Percentiles rank a stretch among this genome's conserved stretches.
Conservation (phyloP, 2,113 vertebrate species). For the Arizona elegans region DNA sequence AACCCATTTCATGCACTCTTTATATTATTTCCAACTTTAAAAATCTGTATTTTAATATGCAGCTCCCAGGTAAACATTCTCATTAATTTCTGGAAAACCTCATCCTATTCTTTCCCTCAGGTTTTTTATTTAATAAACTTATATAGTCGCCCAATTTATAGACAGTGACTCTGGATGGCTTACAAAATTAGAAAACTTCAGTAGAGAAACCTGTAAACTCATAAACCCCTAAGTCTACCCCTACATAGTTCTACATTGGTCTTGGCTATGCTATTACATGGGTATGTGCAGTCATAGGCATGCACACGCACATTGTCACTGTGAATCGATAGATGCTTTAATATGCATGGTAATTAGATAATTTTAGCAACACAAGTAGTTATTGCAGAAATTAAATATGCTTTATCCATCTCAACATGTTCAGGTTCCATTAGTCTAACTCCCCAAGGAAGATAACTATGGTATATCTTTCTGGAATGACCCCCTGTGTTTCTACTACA, state of each 20-base stretch:
- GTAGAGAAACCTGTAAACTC: too few species aligned
- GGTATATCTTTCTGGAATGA: constrained; percentile 31
- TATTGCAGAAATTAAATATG: constrained; percentile 3
- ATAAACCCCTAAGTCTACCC: too few species aligned
- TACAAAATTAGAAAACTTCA: too few species aligned
- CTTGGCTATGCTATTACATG: constrained; percentile 19
- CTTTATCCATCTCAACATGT: constrained; percentile 20
- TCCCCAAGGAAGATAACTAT: not conserved
- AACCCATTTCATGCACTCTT: not conserved
- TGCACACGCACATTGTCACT: not conserved
- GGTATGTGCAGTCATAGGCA: constrained; percentile 1
- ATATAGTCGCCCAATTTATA: too few species aligned
- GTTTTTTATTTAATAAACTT: too few species aligned
- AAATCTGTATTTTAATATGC: constrained; percentile 1
- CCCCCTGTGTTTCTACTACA: constrained; percentile 26
- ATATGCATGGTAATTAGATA: constrained; percentile 25
- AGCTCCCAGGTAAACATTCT: not conserved
- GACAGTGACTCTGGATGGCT: too few species aligned
- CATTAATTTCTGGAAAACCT: not conserved
- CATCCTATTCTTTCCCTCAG: not conserved
- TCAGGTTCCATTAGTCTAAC: constrained; percentile 14
- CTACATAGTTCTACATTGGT: not conserved
- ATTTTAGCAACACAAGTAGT: constrained; percentile 25
- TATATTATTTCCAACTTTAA: not conserved
- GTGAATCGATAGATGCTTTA: constrained; percentile 24